Evolutionary conservation across 2,888 invertebrate genomes (phyloP).

Genomic region (Pinctada fucata): DNA sequence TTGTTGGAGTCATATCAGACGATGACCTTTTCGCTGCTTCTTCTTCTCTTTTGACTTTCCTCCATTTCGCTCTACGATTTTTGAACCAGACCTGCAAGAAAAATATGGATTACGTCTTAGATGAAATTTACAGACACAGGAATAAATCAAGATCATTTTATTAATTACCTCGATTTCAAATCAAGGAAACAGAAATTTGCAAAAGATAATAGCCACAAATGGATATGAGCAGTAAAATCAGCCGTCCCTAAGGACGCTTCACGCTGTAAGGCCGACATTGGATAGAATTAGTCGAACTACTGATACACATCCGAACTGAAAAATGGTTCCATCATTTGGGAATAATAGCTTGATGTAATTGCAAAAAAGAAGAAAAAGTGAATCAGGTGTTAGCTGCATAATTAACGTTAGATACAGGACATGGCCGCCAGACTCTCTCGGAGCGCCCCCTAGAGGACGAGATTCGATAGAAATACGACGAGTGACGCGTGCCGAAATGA

Average conservation of each 20-base stretch:
- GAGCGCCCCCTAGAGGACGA: no score
- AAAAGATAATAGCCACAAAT: no score
- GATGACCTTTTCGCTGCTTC: conserved; percentile 62
- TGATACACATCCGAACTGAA: neutral
- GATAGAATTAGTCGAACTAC: no score
- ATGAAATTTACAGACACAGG: no score
- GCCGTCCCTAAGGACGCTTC: no score
- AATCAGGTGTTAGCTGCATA: neutral
- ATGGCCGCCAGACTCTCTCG: neutral
- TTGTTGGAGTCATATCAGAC: conserved; percentile 2
- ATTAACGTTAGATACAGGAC: neutral
- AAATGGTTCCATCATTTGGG: neutral
- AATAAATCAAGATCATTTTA: no score
- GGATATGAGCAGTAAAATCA: no score
- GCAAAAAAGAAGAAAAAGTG: neutral
- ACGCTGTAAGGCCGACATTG: no score
- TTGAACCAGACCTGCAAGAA: conserved; percentile 94
- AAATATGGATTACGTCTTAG: conserved; percentile 9
- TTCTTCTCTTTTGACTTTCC: conserved; percentile 91
- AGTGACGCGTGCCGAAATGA: neutral
- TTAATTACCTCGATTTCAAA: no score
- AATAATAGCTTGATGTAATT: neutral
- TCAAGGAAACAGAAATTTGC: no score
- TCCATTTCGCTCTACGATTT: conserved; percentile 96
- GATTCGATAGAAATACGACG: neutral